Evolutionary conservation across 1,140 invertebrate species (phyloP).

Genomic region (Bombus terrestris): DNA sequence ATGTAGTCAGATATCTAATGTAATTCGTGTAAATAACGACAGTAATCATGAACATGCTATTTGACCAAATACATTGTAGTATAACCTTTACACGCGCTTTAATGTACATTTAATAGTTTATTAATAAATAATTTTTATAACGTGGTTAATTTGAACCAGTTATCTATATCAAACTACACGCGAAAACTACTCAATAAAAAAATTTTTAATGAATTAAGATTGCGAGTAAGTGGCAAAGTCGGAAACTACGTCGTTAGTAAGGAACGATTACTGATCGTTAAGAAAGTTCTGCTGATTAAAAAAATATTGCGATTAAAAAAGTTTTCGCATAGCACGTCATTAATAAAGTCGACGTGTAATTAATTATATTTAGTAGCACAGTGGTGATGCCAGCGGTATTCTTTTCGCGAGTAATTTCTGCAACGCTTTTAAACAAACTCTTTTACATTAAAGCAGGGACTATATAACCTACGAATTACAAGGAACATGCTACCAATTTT

Average conservation of each 20-base stretch:
- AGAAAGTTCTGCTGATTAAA: slow-evolving; percentile 42
- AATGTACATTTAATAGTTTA: no score
- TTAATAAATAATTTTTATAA: no score
- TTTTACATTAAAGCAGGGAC: background rate
- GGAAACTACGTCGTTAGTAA: background rate
- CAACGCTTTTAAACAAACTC: slow-evolving; percentile 3
- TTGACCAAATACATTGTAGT: no score
- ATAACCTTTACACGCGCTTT: no score
- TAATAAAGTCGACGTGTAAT: slow-evolving; percentile 57
- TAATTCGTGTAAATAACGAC: no score
- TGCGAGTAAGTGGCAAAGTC: no score
- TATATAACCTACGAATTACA: background rate
- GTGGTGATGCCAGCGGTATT: background rate
- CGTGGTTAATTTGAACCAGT: no score
- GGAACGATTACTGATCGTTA: slow-evolving; percentile 15
- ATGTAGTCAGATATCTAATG: background rate
- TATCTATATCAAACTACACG: no score
- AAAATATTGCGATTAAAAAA: slow-evolving; percentile 39
- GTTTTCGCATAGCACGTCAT: slow-evolving; percentile 32
- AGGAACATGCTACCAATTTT: no score
- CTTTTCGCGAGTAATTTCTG: slow-evolving; percentile 28
- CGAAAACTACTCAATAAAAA: background rate
- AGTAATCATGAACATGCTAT: background rate
- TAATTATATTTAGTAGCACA: slow-evolving; percentile 49
- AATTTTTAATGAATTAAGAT: slow-evolving; percentile 27